Base-by-base conservation (phyloP, 2,113 vertebrate genomes). In the Morone chrysops region DNA sequence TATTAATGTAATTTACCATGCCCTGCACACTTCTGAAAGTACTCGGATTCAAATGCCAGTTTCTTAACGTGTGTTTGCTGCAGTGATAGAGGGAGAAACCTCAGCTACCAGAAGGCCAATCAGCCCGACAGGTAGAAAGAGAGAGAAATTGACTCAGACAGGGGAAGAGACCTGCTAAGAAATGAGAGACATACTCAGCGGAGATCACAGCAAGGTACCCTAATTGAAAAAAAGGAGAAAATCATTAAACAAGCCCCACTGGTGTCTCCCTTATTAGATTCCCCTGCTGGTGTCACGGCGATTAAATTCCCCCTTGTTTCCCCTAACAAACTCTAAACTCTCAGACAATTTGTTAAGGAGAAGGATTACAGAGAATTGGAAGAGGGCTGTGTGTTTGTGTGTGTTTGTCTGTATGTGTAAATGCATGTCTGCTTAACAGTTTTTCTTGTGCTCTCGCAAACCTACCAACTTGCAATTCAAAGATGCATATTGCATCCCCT, bases 171-270 rank as follows among this genome's bases (percentile, higher is more conserved):
- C 61, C 18, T 14, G 40, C 31, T 69, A 81, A 62, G 63, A 77
- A 81, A 75, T 16, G 57, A 81, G 81, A 70, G 78, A 84, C 79
- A 75, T 78, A 84, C 75, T 83, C 84, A 86, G 87, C 86, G 77
- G 81, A 88, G 85, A 93, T 89, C 89, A 87, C 90, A 88, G 91
- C 86, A 65, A 90, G 87, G 82, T 84, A 84, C 61, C 80, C 79
- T 93, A 93, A 93, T 93, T 90, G 90, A 93, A 93, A 91, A 93
- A 91, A 89, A 84, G 74, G 78, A 87, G 87, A 90, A 92, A 94
- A 94, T 94, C 92, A 86, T 93, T 94, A 93, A 93, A 93, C 92
- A 90, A 93, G 92, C 89, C 90, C 91, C 87, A 92, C 87, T 82
- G 86, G 90, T 91, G 90, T 90, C 84, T 89, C 78, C 66, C 74